Percentiles rank a stretch among this genome's conserved stretches.
Conservation (phyloP, 1,140 invertebrate species). For the Bombus difficillimus region DNA sequence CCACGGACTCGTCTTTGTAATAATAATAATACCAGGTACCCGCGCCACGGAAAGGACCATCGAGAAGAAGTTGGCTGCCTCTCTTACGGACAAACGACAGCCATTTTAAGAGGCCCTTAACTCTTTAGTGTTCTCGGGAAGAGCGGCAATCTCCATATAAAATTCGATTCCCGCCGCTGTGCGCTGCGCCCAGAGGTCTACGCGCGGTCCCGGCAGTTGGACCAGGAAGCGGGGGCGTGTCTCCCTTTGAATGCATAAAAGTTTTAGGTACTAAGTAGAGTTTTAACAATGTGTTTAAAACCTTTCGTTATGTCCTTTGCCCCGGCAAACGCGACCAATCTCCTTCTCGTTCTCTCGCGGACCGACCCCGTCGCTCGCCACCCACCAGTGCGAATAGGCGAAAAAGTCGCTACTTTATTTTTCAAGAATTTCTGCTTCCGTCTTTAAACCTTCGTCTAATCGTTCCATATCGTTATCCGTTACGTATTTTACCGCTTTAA, state of each 20-base stretch:
- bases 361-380: too few species aligned
- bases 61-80: conserved; percentile 67
- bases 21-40: conserved; percentile 67
- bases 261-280: conserved; percentile 57
- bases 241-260: conserved; percentile 60
- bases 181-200: conserved; percentile 5
- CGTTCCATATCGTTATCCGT: neutral
- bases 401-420: neutral
- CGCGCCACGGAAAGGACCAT: conserved; percentile 34
- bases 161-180: conserved; percentile 73
- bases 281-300: conserved; percentile 68
- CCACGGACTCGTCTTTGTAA: conserved; percentile 73
- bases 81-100: conserved; percentile 77
- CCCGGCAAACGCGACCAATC: neutral
- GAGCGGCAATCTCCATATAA: conserved; percentile 78
- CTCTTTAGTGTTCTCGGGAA: conserved; percentile 75
- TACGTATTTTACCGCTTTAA: neutral
- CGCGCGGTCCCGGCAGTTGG: conserved; percentile 16
- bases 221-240: conserved; percentile 63
- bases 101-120: conserved; percentile 77
- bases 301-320: conserved; percentile 35
- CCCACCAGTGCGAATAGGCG: neutral
- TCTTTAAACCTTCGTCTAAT: too few species aligned
- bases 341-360: neutral
- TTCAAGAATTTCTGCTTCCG: neutral